Evolutionary conservation across 2,888 invertebrate genomes (phyloP).

Genomic region (Cetonia aurata): DNA sequence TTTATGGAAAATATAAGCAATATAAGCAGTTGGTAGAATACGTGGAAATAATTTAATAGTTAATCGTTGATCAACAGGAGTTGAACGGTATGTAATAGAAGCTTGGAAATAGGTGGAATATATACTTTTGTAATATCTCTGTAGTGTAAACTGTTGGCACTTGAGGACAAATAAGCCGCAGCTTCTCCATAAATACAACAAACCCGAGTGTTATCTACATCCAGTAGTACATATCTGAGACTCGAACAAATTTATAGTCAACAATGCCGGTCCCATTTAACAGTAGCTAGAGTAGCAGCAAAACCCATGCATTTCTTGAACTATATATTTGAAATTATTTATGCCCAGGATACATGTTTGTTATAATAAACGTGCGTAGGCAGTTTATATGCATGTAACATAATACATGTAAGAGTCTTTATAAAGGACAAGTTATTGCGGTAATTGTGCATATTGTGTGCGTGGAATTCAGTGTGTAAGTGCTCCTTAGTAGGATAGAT

Average conservation of each 20-base stretch:
- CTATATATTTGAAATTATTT: slow-evolving; percentile 40
- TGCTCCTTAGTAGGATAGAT: slow-evolving; percentile 40
- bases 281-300: slow-evolving; percentile 20
- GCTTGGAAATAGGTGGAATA: background rate
- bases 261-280: slow-evolving; percentile 36
- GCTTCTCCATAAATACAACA: slow-evolving; percentile 32
- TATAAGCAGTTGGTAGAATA: too few relatives aligned
- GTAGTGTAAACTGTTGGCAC: slow-evolving; percentile 8
- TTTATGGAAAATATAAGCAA: too few relatives aligned
- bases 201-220: slow-evolving; percentile 19
- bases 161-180: slow-evolving; percentile 22
- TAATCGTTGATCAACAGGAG: too few relatives aligned
- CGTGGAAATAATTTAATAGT: too few relatives aligned
- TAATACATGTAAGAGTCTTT: slow-evolving; percentile 41
- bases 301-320: slow-evolving; percentile 40
- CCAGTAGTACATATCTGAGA: slow-evolving; percentile 35
- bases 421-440: slow-evolving; percentile 39
- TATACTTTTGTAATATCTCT: slow-evolving; percentile 22
- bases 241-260: slow-evolving; percentile 36
- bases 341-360: slow-evolving; percentile 37
- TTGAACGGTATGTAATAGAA: too few relatives aligned
- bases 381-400: slow-evolving; percentile 40
- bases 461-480: slow-evolving; percentile 42
- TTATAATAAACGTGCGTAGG: slow-evolving; percentile 41
- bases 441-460: slow-evolving; percentile 41